Conservation (phyloP, 1,140 invertebrate species). For the Heliconius himera region DNA sequence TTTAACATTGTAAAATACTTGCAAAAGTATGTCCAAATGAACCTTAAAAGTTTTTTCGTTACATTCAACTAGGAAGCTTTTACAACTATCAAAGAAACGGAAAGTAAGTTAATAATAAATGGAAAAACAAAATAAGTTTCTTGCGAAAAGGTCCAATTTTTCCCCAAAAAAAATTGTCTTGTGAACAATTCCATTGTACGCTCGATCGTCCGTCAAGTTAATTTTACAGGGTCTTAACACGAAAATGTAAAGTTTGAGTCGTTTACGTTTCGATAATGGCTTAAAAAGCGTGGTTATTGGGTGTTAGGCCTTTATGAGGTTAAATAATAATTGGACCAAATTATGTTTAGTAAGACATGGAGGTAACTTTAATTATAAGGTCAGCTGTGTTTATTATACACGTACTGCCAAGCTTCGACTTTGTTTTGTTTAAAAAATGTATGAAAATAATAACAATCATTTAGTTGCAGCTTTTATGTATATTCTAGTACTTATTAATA, state of each 20-base stretch:
- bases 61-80: slow-evolving; percentile 3
- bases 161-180: slow-evolving; percentile 12
- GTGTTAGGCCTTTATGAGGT: background rate
- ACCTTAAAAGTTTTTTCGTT: background rate
- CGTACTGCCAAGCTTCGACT: background rate
- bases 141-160: slow-evolving; percentile 6
- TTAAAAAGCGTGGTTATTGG: slow-evolving; percentile 23
- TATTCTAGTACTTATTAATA: too few relatives aligned
- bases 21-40: background rate
- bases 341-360: background rate
- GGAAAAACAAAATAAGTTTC: slow-evolving; percentile 12
- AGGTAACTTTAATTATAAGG: background rate
- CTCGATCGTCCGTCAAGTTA: slow-evolving; percentile 43
- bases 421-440: background rate
- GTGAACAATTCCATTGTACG: slow-evolving; percentile 22
- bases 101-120: slow-evolving; percentile 13
- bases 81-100: slow-evolving; percentile 5
- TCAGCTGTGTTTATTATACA: background rate
- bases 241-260: slow-evolving; percentile 47
- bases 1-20: background rate
- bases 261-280: slow-evolving; percentile 23
- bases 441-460: too few relatives aligned
- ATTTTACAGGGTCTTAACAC: slow-evolving; percentile 59
- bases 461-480: too few relatives aligned
- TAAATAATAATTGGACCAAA: slow-evolving; percentile 6